Evolutionary conservation across 2,113 vertebrate genomes (phyloP), one percentile per base, ranked within the genome.

Genomic region (Hemicordylus capensis): DNA sequence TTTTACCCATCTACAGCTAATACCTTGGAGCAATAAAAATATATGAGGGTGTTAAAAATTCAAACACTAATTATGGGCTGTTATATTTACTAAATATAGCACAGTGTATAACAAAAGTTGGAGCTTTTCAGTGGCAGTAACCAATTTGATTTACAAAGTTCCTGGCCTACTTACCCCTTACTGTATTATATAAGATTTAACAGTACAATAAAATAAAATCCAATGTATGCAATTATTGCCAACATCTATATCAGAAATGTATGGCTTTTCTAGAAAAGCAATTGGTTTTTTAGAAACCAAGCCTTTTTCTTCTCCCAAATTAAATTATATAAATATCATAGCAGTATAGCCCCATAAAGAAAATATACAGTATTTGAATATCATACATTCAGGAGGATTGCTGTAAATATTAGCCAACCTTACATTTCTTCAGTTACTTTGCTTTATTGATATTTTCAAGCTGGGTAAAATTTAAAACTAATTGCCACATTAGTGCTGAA

Each of bases 51-150:
- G 94, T 93, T 94, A 92, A 95, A 95, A 96, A 94, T 87, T 90
- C 82, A 94, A 92, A 87, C 76, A 72, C 90, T 93, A 92, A 93
- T 93, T 90, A 92, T 90, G 87, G 84, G 82, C 88, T 94, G 91
- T 91, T 95, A 90, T 95, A 90, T 92, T 94, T 95, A 92, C 90
- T 92, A 94, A 95, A 91, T 87, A 93, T 70, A 92, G 86, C 59
- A 90, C 80, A 95, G 86, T 63, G 93, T 80, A 86, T 89, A 93
- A 80, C 82, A 87, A 93, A 88, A 90, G 78, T 88, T 93, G 87
- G 74, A 88, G 73, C 58, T 90, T 92, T 89, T 88, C 85, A 80
- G 54, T 87, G 87, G 58, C 1, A 0, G 28, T 83, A 85, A 84
- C 82, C 54, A 83, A 87, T 87, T 91, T 93, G 89, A 91, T 95